Evolutionary conservation across 2,888 invertebrate species (phyloP).

Genomic region (Mesodorylaimus sp.): DNA sequence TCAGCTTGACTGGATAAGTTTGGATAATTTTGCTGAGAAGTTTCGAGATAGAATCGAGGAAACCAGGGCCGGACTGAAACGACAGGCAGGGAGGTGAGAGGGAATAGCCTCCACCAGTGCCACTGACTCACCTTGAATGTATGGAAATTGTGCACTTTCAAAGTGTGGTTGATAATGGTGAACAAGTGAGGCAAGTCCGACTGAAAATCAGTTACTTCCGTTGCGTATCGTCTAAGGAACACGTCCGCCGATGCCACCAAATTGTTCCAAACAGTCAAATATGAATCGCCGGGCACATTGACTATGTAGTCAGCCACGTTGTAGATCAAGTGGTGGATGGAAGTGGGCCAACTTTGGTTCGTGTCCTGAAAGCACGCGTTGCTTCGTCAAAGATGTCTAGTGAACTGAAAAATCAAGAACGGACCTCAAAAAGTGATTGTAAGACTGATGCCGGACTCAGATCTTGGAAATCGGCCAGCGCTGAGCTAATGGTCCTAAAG

Average conservation of each 20-base stretch:
- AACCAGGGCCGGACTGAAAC: constrained; percentile 54
- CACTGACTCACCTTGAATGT: constrained; percentile 48
- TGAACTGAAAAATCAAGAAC: neutral
- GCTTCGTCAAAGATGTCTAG: neutral
- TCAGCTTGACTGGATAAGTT: constrained; percentile 53
- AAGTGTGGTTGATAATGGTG: constrained; percentile 37
- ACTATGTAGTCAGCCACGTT: constrained; percentile 86
- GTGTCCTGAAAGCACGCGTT: constrained; percentile 41
- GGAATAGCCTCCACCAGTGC: neutral
- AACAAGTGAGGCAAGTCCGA: constrained; percentile 33
- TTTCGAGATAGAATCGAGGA: constrained; percentile 91
- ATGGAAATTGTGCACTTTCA: constrained; percentile 64
- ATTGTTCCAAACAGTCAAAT: constrained; percentile 53
- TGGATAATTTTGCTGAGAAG: constrained; percentile 78
- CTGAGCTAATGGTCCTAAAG: constrained; percentile 78
- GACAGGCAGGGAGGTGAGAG: neutral
- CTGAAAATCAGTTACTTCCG: constrained; percentile 17
- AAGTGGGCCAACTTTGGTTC: constrained; percentile 55
- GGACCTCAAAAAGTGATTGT: constrained; percentile 61
- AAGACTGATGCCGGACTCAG: constrained; percentile 81
- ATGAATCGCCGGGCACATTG: constrained; percentile 59
- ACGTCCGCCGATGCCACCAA: constrained; percentile 68
- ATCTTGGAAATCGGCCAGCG: constrained; percentile 84
- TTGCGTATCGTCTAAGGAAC: constrained; percentile 46
- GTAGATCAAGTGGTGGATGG: constrained; percentile 57